Evolutionary conservation across 2,113 vertebrate species (phyloP), one percentile per base, ranked within the genome.

Genomic region (Pelecanoides urinatrix): DNA sequence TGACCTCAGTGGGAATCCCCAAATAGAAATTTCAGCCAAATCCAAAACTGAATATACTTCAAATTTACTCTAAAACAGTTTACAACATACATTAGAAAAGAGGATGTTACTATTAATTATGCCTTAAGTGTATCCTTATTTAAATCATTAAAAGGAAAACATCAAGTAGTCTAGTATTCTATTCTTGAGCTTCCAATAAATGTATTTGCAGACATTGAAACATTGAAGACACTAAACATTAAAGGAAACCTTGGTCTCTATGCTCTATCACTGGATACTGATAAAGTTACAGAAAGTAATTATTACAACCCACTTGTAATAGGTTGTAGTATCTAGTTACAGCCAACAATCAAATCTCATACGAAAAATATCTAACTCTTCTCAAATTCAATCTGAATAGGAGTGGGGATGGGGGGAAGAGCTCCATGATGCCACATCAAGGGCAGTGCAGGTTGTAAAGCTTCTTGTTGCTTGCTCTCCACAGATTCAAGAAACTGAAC

Each of bases 71-170:
- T 79, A 66, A 56, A 70, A 29, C 19, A 42, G 29, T 16, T 67
- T 78, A 53, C 34, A 85, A 53, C 22, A 78, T 15, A 55, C 7
- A 63, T 38, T 49, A 56, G 67, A 16, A 90, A 49, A 74, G 19
- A 59, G 6, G 6, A 78, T 44, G 47, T 40, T 78, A 59, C 16
- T 50, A 49, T 42, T 68, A 81, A 85, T 36, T 58, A 56, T 58
- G n/a, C 71, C 25, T 71, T 53, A 81, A 74, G 6, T 32, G 7
- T 63, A 68, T 71, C 40, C 50, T 90, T 81, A 66, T 79, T 90
- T 90, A 75, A 92, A 95, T 92, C 81, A 92, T 66, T 93, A 63
- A 67, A 95, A 84, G 70, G 25, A 86, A 86, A 88, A n/a, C 20
- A 82, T 68, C 49, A 89, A 78, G 44, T 40, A 82, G 22, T 80